A percentile compares a stretch with the other conserved stretches of the same genome.
These are phyloP conservation scores for Glaucidium brasilianum DNA, from an alignment of 2,113 vertebrate genomes.

Conservation along the genomic window DNA sequence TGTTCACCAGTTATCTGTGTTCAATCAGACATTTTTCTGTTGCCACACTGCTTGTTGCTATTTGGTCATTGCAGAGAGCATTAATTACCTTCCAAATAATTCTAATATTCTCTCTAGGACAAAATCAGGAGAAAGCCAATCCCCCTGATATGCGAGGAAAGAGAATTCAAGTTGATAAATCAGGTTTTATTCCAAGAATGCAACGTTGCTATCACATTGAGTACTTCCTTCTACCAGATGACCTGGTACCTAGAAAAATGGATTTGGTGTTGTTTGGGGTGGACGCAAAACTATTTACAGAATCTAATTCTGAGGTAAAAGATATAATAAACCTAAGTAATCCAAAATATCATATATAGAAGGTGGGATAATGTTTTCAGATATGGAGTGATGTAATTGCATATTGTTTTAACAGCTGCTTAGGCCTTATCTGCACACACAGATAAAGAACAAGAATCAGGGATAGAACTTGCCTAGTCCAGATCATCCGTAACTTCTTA, in stretches of 20 bases:
- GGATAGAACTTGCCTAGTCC: neutral
- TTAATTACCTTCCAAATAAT: neutral
- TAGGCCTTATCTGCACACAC: neutral
- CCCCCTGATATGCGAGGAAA: neutral
- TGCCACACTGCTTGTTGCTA: neutral
- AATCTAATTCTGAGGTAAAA: constrained; percentile 76
- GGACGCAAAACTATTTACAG: constrained; percentile 76
- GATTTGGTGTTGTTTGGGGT: constrained; percentile 76
- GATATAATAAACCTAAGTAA: neutral
- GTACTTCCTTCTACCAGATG: constrained; percentile 77
- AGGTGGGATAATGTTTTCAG: neutral
- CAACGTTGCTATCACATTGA: constrained; percentile 79
- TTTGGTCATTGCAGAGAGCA: neutral
- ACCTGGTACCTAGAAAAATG: constrained; percentile 62
- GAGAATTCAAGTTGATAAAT: neutral
- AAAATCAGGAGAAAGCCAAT: neutral
- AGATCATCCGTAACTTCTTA: neutral
- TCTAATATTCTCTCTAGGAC: constrained; percentile 16
- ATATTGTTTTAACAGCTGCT: neutral
- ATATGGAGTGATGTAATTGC: neutral
- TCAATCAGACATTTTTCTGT: neutral
- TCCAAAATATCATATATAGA: fast-evolving
- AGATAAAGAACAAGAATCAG: neutral
- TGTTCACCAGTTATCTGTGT: neutral
- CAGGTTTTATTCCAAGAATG: neutral